Percentiles rank a stretch among this genome's conserved stretches.
These are phyloP conservation scores for Brenthis daphne DNA, from an alignment of 2,888 invertebrate species.

Conservation along the genomic window DNA sequence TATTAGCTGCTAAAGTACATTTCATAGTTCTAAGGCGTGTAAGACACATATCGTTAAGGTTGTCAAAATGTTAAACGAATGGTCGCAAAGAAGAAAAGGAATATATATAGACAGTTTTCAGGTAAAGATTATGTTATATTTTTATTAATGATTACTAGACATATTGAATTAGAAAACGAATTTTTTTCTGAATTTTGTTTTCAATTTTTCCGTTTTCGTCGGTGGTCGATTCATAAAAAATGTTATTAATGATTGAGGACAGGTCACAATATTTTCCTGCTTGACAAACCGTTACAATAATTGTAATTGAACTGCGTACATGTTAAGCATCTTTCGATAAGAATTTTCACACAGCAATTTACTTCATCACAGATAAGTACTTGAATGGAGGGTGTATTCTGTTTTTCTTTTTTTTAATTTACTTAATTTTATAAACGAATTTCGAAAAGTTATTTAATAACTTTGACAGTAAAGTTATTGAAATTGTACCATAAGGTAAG, in stretches of 20 bases:
- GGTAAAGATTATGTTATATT: slow-evolving; percentile 50
- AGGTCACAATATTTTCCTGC: slow-evolving; percentile 28
- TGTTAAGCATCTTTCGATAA: slow-evolving; percentile 52
- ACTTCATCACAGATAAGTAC: slow-evolving; percentile 51
- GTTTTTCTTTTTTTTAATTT: too few relatives aligned
- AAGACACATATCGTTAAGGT: slow-evolving; percentile 54
- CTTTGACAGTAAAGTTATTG: too few relatives aligned
- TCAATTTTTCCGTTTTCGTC: slow-evolving; percentile 3
- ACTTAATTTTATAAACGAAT: too few relatives aligned
- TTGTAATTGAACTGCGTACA: slow-evolving; percentile 55
- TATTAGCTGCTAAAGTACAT: slow-evolving; percentile 54
- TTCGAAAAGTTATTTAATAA: too few relatives aligned
- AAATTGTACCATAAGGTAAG: too few relatives aligned
- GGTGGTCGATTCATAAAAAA: slow-evolving; percentile 14
- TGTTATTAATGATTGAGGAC: slow-evolving; percentile 23
- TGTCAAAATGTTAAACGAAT: slow-evolving; percentile 79
- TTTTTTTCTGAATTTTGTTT: slow-evolving; percentile 1
- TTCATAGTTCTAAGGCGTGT: slow-evolving; percentile 60
- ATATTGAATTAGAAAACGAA: background rate
- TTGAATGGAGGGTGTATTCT: background rate
- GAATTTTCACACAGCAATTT: slow-evolving; percentile 66
- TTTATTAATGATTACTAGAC: too few relatives aligned
- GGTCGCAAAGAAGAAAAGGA: slow-evolving; percentile 70
- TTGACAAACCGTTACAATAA: slow-evolving; percentile 60
- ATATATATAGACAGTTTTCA: slow-evolving; percentile 64